Base-by-base conservation (phyloP, 1,140 invertebrate genomes). In the Heliothis subflexa region DNA sequence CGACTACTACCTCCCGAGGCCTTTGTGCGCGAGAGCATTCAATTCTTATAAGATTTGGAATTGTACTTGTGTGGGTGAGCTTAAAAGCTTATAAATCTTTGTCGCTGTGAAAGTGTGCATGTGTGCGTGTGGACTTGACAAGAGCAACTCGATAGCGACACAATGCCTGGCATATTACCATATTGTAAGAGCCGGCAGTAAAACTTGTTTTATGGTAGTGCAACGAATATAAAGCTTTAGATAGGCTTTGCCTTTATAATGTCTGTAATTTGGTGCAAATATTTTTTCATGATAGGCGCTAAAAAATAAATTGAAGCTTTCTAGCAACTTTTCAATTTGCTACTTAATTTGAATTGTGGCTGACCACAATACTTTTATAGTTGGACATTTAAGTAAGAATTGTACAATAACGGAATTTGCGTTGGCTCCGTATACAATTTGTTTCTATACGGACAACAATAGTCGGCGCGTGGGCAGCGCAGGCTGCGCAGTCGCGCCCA, bases 61-160 rank as follows among this genome's bases (percentile, higher is more conserved):
- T 75, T 85, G 33, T n/a, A 49, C n/a, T 7, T 80, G 86, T 91
- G 86, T 88, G 91, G 81, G 88, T 92, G 87, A 86, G 84, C 81
- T 89, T 89, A 83, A 89, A 89, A 88, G 87, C 86, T 89, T 90
- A 91, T 92, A 90, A 92, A 92, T 91, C 88, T 89, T 83, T 57
- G 79, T 79, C 57, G 78, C 72, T 73, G 83, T 82, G 78, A 84
- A 82, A 66, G 79, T 5, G 5, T 81, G 61, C 49, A 52, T 81
- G 73, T 83, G 79, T 83, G 84, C 78, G 82, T 75, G 83, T 81
- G 81, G 88, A 88, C 89, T 77, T 82, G 81, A 82, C 81, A 82
- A 82, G 85, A 86, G 83, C 79, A 75, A 86, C 83, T 85, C 84
- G 85, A 88, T 83, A 85, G 81, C 83, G 74, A 84, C 81, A 85